Percentiles rank a stretch among this genome's conserved stretches.
Evolutionary conservation across 2,888 invertebrate genomes (phyloP).

Genomic region (Trilocha varians): DNA sequence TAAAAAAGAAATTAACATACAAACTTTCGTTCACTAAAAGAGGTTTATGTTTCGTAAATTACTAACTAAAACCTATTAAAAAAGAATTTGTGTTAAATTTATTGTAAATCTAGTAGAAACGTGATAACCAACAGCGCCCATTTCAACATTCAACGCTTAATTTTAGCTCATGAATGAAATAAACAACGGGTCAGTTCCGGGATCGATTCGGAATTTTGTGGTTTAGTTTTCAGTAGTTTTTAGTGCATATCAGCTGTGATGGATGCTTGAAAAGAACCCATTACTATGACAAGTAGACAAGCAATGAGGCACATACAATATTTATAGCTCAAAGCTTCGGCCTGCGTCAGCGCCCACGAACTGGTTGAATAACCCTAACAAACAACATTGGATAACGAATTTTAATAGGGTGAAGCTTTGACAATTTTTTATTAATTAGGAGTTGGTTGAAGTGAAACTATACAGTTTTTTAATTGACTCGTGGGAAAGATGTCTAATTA

Average conservation of each 20-base stretch:
- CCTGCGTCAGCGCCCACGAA: slow-evolving; percentile 29
- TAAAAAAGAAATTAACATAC: no score
- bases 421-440: no score
- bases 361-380: slow-evolving; percentile 52
- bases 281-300: slow-evolving; percentile 16
- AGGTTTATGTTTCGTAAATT: not conserved
- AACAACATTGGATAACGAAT: slow-evolving; percentile 17
- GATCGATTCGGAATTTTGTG: not conserved
- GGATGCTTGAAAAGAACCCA: slow-evolving; percentile 12
- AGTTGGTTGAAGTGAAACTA: no score
- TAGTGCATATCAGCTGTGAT: not conserved
- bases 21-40: no score
- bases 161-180: slow-evolving; percentile 6
- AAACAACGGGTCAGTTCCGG: slow-evolving; percentile 6
- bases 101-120: not conserved
- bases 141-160: slow-evolving; percentile 3
- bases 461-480: no score
- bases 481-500: no score
- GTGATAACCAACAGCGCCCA: not conserved
- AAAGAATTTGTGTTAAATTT: not conserved
- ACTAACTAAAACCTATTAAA: not conserved
- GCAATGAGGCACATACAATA: slow-evolving; percentile 20
- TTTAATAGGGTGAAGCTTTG: slow-evolving; percentile 10
- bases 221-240: not conserved
- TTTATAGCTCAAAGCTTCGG: slow-evolving; percentile 24